A percentile compares a stretch with the other conserved stretches of the same genome.
Evolutionary conservation across 2,113 vertebrate genomes (phyloP).

Genomic region (Mus spicilegus): DNA sequence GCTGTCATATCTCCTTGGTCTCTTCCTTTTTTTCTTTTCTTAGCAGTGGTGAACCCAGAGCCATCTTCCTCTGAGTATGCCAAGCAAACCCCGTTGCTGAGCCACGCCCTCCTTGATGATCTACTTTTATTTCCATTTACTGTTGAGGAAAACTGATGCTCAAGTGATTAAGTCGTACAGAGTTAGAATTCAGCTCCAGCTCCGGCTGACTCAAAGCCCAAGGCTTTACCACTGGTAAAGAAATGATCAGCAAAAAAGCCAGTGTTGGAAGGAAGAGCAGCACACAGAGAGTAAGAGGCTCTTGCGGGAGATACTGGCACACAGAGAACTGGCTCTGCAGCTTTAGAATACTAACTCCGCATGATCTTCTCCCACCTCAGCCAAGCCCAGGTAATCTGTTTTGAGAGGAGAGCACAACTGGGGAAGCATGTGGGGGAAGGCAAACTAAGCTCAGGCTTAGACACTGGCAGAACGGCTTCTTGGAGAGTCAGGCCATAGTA

Average conservation of each 20-base stretch:
- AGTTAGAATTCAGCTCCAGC: constrained; percentile 25
- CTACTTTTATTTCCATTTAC: constrained; percentile 2
- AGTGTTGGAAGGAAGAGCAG: constrained; percentile 32
- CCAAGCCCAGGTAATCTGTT: constrained; percentile 41
- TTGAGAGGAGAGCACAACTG: not conserved
- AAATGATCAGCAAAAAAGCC: constrained; percentile 62
- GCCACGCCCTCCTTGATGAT: not conserved
- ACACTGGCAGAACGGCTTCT: not conserved
- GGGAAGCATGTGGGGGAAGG: not conserved
- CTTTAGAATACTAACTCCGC: constrained; percentile 62
- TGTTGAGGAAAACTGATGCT: constrained; percentile 38
- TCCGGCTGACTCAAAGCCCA: constrained; percentile 27
- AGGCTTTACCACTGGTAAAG: constrained; percentile 55
- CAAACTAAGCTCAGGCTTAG: constrained; percentile 61
- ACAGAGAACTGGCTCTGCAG: constrained; percentile 57
- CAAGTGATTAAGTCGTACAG: not conserved
- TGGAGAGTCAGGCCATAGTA: not conserved
- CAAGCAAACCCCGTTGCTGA: not conserved
- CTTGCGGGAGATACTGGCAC: not conserved
- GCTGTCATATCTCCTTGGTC: not conserved
- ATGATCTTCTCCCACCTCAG: not conserved
- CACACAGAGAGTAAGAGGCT: constrained; percentile 46
- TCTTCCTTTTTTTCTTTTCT: not conserved
- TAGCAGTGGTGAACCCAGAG: not conserved
- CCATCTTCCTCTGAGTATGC: too few relatives aligned